Evolutionary conservation across 1,140 invertebrate genomes (phyloP).

Genomic region (Sinella curviseta): DNA sequence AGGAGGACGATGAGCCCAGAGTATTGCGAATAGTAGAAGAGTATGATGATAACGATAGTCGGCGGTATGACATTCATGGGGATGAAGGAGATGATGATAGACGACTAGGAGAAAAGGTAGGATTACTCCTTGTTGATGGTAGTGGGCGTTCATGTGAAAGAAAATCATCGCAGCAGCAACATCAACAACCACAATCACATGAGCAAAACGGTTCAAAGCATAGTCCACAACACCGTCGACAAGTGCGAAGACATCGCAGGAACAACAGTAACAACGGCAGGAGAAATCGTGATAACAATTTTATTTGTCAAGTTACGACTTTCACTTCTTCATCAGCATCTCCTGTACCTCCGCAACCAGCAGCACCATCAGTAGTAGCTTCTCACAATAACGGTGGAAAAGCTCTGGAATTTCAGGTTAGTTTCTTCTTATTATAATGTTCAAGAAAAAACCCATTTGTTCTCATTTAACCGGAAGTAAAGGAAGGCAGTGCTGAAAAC

Average conservation of each 20-base stretch:
- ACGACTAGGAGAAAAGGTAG: neutral
- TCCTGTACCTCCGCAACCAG: too few relatives aligned
- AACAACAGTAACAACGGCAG: too few relatives aligned
- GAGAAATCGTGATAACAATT: neutral
- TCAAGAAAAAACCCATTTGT: neutral
- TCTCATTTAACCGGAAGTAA: neutral
- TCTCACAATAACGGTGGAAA: neutral
- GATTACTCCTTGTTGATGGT: too few relatives aligned
- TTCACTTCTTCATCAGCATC: too few relatives aligned
- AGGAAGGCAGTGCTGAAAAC: too few relatives aligned
- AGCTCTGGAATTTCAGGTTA: neutral
- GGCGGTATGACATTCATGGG: neutral
- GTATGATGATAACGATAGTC: neutral
- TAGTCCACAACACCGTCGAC: neutral
- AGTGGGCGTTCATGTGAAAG: neutral
- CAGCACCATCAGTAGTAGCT: neutral
- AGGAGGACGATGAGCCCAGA: neutral
- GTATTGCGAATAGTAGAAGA: too few relatives aligned
- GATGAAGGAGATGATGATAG: neutral
- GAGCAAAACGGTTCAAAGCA: neutral
- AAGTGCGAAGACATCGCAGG: neutral
- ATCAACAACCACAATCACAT: neutral
- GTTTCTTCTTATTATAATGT: too few relatives aligned
- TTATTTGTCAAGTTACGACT: neutral
- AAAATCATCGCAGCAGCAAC: neutral